Percentiles rank a stretch among this genome's conserved stretches.
phyloP scores from a whole-genome alignment of 2,797 vertebrate genomes.

The Momotus momota region DNA sequence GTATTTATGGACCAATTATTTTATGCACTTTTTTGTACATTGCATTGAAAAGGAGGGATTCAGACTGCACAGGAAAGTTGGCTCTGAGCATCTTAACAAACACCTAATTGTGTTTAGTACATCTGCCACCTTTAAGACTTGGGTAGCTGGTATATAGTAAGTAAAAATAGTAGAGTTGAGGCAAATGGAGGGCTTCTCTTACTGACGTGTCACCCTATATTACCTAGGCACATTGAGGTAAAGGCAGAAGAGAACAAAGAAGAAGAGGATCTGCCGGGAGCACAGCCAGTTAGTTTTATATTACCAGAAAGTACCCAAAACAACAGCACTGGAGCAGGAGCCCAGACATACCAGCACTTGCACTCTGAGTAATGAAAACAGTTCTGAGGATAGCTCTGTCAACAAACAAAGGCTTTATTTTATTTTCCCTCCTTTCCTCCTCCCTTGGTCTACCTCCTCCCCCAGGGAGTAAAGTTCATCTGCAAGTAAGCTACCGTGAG shows the following conservation, averaged over 20 bases:
- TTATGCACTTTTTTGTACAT: neutral
- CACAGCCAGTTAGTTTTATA: fast-evolving
- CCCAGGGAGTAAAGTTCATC: neutral
- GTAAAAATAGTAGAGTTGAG: neutral
- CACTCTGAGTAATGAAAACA: neutral
- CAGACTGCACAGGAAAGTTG: neutral
- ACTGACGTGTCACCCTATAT: neutral
- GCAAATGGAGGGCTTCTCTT: neutral
- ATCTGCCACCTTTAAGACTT: neutral
- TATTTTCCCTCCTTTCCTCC: neutral
- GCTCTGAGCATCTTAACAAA: neutral
- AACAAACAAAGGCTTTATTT: neutral
- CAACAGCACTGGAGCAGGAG: neutral
- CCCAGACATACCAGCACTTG: neutral
- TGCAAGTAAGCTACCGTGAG: neutral
- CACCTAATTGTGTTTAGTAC: neutral
- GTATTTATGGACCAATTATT: neutral
- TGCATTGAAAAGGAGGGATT: neutral
- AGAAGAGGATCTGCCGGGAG: neutral
- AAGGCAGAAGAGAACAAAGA: neutral
- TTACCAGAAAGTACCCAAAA: neutral
- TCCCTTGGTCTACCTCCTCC: neutral
- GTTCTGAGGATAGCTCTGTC: neutral
- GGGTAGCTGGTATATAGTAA: neutral
- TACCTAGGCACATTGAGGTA: neutral